phyloP scores from a whole-genome alignment of 2,888 invertebrate genomes.

The Theristus sp. region DNA sequence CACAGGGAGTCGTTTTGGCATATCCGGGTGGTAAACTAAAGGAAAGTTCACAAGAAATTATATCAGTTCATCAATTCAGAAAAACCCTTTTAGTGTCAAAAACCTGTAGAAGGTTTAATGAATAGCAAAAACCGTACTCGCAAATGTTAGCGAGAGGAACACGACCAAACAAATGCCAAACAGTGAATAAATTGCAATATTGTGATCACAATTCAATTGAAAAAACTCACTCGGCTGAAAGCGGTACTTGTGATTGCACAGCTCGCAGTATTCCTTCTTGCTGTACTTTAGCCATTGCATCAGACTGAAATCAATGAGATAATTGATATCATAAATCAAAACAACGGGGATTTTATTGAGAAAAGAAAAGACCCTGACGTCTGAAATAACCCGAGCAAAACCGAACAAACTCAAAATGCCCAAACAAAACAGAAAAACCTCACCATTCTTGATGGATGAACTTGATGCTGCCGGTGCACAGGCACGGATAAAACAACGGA shows the following conservation, averaged over 20 bases:
- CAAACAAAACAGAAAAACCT: not conserved
- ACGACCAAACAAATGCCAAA: too few species aligned
- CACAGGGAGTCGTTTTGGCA: slow-evolving; percentile 89
- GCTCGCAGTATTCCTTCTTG: slow-evolving; percentile 90
- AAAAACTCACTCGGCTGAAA: slow-evolving; percentile 74
- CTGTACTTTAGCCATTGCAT: slow-evolving; percentile 98
- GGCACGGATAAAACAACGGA: slow-evolving; percentile 90
- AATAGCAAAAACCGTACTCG: too few species aligned
- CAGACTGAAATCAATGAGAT: slow-evolving; percentile 41
- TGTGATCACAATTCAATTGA: too few species aligned
- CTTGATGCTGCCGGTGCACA: slow-evolving; percentile 95
- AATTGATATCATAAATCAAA: not conserved
- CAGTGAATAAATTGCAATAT: too few species aligned
- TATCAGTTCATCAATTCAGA: too few species aligned
- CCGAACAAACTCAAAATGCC: not conserved
- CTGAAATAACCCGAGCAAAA: too few species aligned
- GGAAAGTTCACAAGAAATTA: too few species aligned
- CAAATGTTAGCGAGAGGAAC: too few species aligned
- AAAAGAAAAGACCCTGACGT: too few species aligned
- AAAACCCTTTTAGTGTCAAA: too few species aligned
- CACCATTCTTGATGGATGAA: slow-evolving; percentile 88
- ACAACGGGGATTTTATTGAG: too few species aligned
- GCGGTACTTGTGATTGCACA: slow-evolving; percentile 89
- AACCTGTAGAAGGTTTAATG: too few species aligned
- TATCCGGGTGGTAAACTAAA: slow-evolving; percentile 84